A percentile compares a stretch with the other conserved stretches of the same genome.
Conservation (phyloP, 1,140 invertebrate genomes). For the Drosophila oshimai region DNA sequence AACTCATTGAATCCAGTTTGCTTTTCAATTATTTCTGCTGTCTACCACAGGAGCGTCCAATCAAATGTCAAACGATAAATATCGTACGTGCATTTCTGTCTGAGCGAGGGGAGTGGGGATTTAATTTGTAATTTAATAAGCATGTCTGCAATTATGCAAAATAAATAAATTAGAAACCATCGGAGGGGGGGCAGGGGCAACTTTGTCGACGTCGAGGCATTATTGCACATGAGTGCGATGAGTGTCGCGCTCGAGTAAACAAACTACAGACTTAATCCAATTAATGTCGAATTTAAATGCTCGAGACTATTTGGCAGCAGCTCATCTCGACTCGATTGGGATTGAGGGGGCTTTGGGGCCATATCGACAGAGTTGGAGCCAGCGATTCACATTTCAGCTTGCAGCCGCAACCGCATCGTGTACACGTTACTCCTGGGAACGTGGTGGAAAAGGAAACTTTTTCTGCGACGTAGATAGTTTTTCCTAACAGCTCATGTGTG, state of each 20-base stretch:
- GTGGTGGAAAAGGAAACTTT: conserved; percentile 48
- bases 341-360: not conserved
- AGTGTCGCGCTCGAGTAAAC: conserved; percentile 33
- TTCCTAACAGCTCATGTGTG: conserved; percentile 39
- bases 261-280: conserved; percentile 71
- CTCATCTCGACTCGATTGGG: conserved; percentile 22
- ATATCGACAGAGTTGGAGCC: conserved; percentile 1
- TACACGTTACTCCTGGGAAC: conserved; percentile 41
- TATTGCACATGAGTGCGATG: conserved; percentile 24
- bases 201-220: not conserved
- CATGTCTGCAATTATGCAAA: conserved; percentile 47
- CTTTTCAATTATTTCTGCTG: conserved; percentile 29
- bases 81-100: not conserved
- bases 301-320: conserved; percentile 54
- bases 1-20: conserved; percentile 5
- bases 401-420: conserved; percentile 38
- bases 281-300: conserved; percentile 75
- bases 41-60: not conserved
- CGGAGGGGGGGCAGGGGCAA: not conserved
- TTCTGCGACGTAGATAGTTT: conserved; percentile 66
- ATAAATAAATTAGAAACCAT: conserved; percentile 54
- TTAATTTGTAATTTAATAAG: conserved; percentile 58
- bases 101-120: not conserved
- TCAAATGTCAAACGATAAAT: conserved; percentile 21
- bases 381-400: conserved; percentile 45